phyloP scores from a whole-genome alignment of 2,113 vertebrate genomes.

The Loxodonta africana region DNA sequence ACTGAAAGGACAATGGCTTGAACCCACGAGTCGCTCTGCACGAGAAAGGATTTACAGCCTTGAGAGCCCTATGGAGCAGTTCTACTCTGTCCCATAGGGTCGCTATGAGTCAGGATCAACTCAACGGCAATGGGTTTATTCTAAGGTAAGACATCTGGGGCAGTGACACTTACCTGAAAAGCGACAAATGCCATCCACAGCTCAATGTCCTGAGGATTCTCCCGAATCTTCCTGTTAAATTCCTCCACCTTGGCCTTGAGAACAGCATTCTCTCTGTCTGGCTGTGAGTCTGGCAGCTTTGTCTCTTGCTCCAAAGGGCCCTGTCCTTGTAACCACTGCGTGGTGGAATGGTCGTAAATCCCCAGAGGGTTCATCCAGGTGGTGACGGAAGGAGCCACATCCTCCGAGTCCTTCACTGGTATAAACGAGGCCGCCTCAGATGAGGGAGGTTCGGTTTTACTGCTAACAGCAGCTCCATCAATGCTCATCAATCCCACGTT shows the following conservation, averaged over 20 bases:
- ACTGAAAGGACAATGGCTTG: neutral
- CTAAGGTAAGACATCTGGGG: neutral
- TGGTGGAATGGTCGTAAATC: constrained; percentile 94
- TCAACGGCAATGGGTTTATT: neutral
- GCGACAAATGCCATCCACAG: constrained; percentile 95
- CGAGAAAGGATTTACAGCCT: neutral
- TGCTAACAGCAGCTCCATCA: constrained; percentile 80
- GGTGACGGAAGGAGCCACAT: constrained; percentile 38
- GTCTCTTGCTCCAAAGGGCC: constrained; percentile 84
- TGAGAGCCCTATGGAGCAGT: neutral
- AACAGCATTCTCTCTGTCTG: constrained; percentile 46
- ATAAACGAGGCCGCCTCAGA: constrained; percentile 86
- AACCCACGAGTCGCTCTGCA: neutral
- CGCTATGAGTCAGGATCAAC: neutral
- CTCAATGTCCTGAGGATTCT: constrained; percentile 92
- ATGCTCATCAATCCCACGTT: constrained; percentile 87
- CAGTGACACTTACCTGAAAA: constrained; percentile 92
- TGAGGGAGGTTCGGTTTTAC: neutral
- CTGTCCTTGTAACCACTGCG: constrained; percentile 95
- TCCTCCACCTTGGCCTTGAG: constrained; percentile 93
- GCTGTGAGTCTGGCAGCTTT: constrained; percentile 72
- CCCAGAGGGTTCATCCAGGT: constrained; percentile 93
- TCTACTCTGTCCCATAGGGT: neutral
- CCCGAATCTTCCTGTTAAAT: constrained; percentile 94
- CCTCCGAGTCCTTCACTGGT: constrained; percentile 82